Percentiles rank a stretch among this genome's conserved stretches.
Evolutionary conservation across 2,113 vertebrate genomes (phyloP).

Genomic region (Psittacula cyanocephala): DNA sequence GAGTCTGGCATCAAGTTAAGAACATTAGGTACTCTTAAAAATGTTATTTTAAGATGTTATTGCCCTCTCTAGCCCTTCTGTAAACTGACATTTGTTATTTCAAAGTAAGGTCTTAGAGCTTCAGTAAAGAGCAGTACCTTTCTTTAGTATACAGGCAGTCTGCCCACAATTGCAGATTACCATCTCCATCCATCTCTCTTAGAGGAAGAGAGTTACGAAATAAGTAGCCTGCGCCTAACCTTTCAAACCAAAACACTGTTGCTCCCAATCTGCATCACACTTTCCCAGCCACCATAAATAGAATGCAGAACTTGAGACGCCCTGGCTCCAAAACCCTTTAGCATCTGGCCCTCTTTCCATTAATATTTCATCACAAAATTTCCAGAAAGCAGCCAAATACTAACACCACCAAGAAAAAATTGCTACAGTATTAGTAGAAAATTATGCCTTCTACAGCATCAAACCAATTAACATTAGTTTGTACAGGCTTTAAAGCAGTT

Average conservation of each 20-base stretch:
- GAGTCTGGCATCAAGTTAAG: constrained; percentile 2
- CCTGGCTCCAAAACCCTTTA: neutral
- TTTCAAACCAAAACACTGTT: constrained; percentile 16
- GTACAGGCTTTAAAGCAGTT: neutral
- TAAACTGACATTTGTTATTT: constrained; percentile 35
- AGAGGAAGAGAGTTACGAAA: neutral
- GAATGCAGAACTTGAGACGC: neutral
- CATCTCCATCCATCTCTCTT: neutral
- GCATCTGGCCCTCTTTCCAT: neutral
- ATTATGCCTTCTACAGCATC: neutral
- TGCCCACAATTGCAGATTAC: constrained; percentile 13
- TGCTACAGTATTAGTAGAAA: neutral
- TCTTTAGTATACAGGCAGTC: neutral
- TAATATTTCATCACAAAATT: neutral
- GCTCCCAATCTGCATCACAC: neutral
- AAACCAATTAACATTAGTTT: neutral
- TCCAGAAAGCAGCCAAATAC: neutral
- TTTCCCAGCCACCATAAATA: neutral
- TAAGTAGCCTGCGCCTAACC: neutral
- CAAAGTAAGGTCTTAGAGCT: neutral
- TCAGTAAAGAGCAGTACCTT: neutral
- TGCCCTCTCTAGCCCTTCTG: neutral
- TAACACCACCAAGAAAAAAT: neutral
- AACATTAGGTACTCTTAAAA: constrained; percentile 38
- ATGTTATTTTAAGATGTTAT: constrained; percentile 33